Base-by-base conservation (phyloP, 2,888 invertebrate species). In the Drosophila affinis region DNA sequence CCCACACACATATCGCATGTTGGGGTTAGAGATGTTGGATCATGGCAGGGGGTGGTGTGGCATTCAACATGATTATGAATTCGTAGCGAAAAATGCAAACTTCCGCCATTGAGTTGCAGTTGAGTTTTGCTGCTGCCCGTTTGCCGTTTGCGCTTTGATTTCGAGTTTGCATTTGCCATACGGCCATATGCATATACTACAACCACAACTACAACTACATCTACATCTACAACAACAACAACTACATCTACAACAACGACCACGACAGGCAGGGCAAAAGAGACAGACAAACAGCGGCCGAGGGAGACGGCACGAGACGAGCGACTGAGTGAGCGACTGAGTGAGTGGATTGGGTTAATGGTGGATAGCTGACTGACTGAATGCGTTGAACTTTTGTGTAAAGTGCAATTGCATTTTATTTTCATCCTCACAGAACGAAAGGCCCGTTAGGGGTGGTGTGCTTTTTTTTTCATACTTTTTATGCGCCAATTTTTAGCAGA, bases 361-460 rank as follows among this genome's bases (percentile, higher is more conserved):
- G 62, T 51, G 72, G 54, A 71, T 72, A 62, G 62, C 69, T 71
- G 21, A 21, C 69, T 71, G 72, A 75, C 72, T 88, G 83, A 88
- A 87, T 87, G 89, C 89, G 89, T 88, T 87, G 87, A 87, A 87
- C 89, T 87, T 89, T 88, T 88, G 85, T 88, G 88, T 79, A 87
- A 87, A 85, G 89, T 85, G 89, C 88, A 85, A 88, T 87, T 85
- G 85, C 87, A 88, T 85, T 85, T 88, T 85, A 81, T 39, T 87
- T 87, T 76, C 76, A 79, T 70, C 54, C 68, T 54, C 70, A 72
- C 63, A n/a, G n/a, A 39, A 39, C 39, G 39, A 39, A 39, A 39
- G n/a, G n/a, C 56, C 70, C 64, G 65, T 59, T 67, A 76, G 78
- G 75, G 69, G 74, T 75, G 75, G 27, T 47, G 18, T 21, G 46